Evolutionary conservation across 2,888 invertebrate species (phyloP), one percentile per base, ranked within the genome.

Genomic region (Tetranychus truncatus): DNA sequence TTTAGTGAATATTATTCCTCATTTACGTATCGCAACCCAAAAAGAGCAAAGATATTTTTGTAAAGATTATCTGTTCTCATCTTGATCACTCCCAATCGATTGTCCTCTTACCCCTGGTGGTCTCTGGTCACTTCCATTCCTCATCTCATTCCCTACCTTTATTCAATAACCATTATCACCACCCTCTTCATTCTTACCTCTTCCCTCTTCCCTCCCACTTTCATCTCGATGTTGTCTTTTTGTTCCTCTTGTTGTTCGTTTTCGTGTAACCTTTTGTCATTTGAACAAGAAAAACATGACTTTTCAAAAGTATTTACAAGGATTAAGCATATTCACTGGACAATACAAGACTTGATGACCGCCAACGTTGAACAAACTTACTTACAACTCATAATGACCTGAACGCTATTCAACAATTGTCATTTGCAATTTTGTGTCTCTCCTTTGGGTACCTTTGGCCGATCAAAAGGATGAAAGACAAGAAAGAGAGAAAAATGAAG

Each of bases 261-360:
- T 34, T 72, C 45, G 7, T 69, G 69, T 55, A 55, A 9, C 15
- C 55, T 55, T 55, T 55, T 55, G 55, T 55, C 55, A 55, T 55
- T 55, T 55, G 55, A 55, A 55, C 55, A 55, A 55, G 55, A 15
- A 55, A 55, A 69, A 69, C 69, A 69, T 69, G 69, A 69, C 69
- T 69, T 69, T 69, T 69, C 9, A 24, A 20, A 72, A 20, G 72
- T 72, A 72, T 72, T 45, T 72, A 45, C 72, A 46, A 24, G 34
- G 20, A 72, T 45, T 45, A n/a, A n/a, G 45, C 72, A 72, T 34
- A 44, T 72, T 24, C 69, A 69, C 21, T 24, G 69, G 69, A 20
- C 55, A 55, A 55, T 55, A 55, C 55, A 55, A 55, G 55, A 55
- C 55, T 6, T 55, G 55, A 15, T 55, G 55, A 55, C 55, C 55